Base-by-base conservation (phyloP, 1,140 invertebrate species). In the Drosophila albomicans region DNA sequence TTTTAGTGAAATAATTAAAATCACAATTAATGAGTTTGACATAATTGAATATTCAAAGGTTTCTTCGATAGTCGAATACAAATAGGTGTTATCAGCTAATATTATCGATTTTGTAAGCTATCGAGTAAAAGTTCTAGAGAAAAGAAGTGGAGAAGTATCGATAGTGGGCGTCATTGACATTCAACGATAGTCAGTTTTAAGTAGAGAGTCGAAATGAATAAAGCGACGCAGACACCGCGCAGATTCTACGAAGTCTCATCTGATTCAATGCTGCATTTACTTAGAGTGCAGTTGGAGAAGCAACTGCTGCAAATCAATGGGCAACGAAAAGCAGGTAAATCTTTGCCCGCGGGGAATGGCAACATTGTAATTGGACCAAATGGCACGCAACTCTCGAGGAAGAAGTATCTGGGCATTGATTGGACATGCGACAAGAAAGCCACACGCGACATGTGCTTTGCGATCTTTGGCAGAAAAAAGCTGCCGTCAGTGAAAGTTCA, bases 291-390 rank as follows among this genome's bases (percentile, higher is more conserved):
- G 13, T 4, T 71, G 38, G 68, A 71, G 8, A 5, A 38, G 6
- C 16, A 20, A 10, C 2, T 54, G 1, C 15, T 10, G 5, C 0
- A 20, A 6, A 8, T 5, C n/a, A 20, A 4, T 4, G 5, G 2
- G 0, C 5, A 38, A 8, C 6, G 35, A 10, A 7, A 10, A 38
- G 6, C 35, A 10, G 8, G 0, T 8, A 38, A 38, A 8, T 7
- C 7, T 8, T 2, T 8, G 35, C 35, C 8, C 7, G 6, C 7
- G 7, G 35, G 35, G 0, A 6, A 3, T 6, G 4, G 28, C 11
- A 16, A 25, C 30, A 54, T 64, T 5, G n/a, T 51, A 16, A 57
- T 72, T 35, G 62, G 69, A 41, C 20, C 32, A 13, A 58, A 72
- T 35, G 20, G 62, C 13, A 66, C 69, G 2, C 13, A 28, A 51